Percentiles rank a stretch among this genome's conserved stretches.
Conservation (phyloP, 2,888 invertebrate species). For the Tiliacea citrago region DNA sequence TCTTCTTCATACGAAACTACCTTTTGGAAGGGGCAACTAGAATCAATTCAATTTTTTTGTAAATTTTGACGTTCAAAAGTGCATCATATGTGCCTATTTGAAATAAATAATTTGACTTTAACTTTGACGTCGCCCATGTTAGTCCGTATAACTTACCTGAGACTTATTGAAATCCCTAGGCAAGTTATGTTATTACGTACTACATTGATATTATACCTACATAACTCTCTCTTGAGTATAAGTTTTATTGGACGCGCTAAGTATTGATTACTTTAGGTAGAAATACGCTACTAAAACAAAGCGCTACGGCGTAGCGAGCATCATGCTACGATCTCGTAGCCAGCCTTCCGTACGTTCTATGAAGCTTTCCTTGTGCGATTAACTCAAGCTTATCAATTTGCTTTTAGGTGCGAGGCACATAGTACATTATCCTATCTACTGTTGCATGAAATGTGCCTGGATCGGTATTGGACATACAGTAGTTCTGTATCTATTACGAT, state of each 20-base stretch:
- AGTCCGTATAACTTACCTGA: neutral
- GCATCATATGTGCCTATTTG: too few relatives aligned
- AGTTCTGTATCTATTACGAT: neutral
- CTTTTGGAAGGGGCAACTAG: too few relatives aligned
- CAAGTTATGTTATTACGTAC: neutral
- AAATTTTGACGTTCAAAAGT: too few relatives aligned
- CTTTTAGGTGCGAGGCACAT: neutral
- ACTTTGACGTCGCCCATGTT: neutral
- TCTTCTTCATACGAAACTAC: too few relatives aligned
- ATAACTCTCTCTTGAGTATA: neutral
- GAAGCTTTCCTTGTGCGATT: neutral
- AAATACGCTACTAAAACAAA: neutral
- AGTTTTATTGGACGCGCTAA: too few relatives aligned
- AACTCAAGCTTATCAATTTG: neutral
- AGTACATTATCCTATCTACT: neutral
- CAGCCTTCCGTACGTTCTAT: too few relatives aligned
- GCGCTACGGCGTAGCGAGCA: conserved; percentile 1
- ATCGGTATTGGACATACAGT: neutral
- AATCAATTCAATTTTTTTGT: too few relatives aligned
- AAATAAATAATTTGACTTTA: too few relatives aligned
- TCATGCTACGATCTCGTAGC: conserved; percentile 9
- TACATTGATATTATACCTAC: neutral
- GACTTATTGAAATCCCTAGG: neutral
- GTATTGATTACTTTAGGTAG: neutral
- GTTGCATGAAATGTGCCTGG: neutral